phyloP scores from a whole-genome alignment of 2,113 vertebrate species.

The Onychostoma macrolepis region DNA sequence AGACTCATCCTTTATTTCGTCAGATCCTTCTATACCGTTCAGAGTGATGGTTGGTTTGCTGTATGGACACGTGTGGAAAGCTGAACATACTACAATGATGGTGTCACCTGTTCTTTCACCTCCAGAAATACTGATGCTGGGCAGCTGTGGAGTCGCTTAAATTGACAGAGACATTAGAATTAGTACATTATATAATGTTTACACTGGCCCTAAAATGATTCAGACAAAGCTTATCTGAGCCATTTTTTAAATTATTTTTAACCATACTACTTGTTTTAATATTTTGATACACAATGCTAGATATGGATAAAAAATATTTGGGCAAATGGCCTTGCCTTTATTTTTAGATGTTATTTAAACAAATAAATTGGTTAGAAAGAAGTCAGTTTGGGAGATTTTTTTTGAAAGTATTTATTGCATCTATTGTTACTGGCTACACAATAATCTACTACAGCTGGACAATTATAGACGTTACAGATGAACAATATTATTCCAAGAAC shows the following conservation, averaged over 20 bases:
- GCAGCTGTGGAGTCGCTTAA: not conserved
- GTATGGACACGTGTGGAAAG: too few species aligned
- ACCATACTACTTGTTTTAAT: not conserved
- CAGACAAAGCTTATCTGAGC: too few species aligned
- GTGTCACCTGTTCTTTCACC: too few species aligned
- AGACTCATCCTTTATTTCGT: too few species aligned
- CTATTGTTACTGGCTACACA: not conserved
- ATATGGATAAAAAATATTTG: not conserved
- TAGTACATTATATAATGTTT: not conserved
- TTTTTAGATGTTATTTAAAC: not conserved
- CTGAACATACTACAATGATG: too few species aligned
- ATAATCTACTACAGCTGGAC: not conserved
- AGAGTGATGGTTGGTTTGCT: too few species aligned
- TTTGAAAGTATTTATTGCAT: not conserved
- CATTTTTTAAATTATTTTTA: too few species aligned
- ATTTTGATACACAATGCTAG: not conserved
- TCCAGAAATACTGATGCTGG: too few species aligned
- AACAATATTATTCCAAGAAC: not conserved
- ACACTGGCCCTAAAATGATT: too few species aligned
- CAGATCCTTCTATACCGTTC: too few species aligned
- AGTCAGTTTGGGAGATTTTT: too few species aligned
- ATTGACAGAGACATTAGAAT: not conserved
- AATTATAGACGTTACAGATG: not conserved
- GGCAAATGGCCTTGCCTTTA: not conserved
- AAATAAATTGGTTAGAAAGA: not conserved